Percentiles rank a stretch among this genome's conserved stretches.
phyloP scores from a whole-genome alignment of 2,888 invertebrate species.

The Caenorhabditis wallacei region DNA sequence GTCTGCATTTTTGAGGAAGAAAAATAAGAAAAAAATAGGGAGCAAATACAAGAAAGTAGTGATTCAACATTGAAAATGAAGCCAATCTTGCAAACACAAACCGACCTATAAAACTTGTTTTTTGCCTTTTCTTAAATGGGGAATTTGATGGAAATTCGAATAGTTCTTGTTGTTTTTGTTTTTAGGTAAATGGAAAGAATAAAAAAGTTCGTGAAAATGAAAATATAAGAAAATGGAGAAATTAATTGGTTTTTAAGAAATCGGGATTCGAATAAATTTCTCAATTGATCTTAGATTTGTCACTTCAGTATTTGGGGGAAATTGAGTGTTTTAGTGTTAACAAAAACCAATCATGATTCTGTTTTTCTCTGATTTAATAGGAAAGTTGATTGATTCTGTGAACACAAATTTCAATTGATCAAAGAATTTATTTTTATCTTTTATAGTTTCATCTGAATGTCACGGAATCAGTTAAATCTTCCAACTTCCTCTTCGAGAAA shows the following conservation, averaged over 20 bases:
- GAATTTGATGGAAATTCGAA: constrained; percentile 14
- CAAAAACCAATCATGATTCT: too few relatives aligned
- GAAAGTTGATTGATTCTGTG: not conserved
- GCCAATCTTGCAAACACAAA: constrained; percentile 20
- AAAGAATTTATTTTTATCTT: not conserved
- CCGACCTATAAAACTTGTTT: constrained; percentile 32
- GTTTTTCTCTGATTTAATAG: too few relatives aligned
- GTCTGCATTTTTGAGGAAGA: constrained; percentile 20
- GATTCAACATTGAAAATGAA: constrained; percentile 19
- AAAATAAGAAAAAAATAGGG: constrained; percentile 1
- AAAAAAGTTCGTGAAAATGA: not conserved
- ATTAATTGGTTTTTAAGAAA: too few relatives aligned
- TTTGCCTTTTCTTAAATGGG: constrained; percentile 4
- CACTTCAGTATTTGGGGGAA: too few relatives aligned
- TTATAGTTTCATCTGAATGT: not conserved
- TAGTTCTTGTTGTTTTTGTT: constrained; percentile 28
- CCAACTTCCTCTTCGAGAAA: not conserved
- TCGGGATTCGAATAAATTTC: too few relatives aligned
- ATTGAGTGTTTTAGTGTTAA: too few relatives aligned
- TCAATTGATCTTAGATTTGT: too few relatives aligned
- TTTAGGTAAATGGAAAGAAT: not conserved
- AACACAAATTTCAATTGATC: not conserved
- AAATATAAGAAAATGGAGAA: not conserved
- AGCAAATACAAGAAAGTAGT: constrained; percentile 1
- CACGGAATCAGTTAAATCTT: not conserved